Evolutionary conservation across 2,888 invertebrate genomes (phyloP), one percentile per base, ranked within the genome.

Genomic region (Dryadula phaetusa): DNA sequence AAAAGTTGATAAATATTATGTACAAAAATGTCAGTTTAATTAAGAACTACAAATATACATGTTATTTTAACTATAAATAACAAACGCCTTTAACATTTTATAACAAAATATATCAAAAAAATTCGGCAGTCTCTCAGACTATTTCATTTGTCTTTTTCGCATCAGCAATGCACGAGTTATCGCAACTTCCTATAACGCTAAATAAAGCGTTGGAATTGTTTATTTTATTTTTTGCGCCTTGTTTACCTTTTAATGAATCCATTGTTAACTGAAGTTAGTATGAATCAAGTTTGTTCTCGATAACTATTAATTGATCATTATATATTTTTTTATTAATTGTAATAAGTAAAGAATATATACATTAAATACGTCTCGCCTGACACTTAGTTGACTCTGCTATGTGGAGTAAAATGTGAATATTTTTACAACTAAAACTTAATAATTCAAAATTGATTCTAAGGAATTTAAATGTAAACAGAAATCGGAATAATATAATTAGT

Each of bases 81-180:
- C n/a, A n/a, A n/a, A n/a, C n/a, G n/a, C n/a, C n/a, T n/a, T n/a
- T n/a, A n/a, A n/a, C n/a, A n/a, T n/a, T n/a, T n/a, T n/a, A n/a
- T n/a, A n/a, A n/a, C n/a, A n/a, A n/a, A n/a, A n/a, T n/a, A n/a
- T n/a, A n/a, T n/a, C n/a, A n/a, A n/a, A n/a, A n/a, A n/a, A n/a
- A n/a, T n/a, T n/a, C n/a, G 40, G 44, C 28, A 8, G 28, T 10
- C 60, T 40, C 28, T 16, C 60, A 12, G 60, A 60, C 60, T 60
- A 60, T 60, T 60, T 78, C 78, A 82, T 84, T 90, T 87, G 84
- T 87, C 81, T 89, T 86, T 82, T 83, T 85, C 79, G 82, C 82
- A 81, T 84, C 84, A 86, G 82, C 77, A 80, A 82, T 85, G 62
- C 81, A 82, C 80, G 78, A 83, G 81, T 84, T 84, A 84, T 81